Base-by-base conservation (phyloP, 2,888 invertebrate species). In the Stictocephala bisonia region DNA sequence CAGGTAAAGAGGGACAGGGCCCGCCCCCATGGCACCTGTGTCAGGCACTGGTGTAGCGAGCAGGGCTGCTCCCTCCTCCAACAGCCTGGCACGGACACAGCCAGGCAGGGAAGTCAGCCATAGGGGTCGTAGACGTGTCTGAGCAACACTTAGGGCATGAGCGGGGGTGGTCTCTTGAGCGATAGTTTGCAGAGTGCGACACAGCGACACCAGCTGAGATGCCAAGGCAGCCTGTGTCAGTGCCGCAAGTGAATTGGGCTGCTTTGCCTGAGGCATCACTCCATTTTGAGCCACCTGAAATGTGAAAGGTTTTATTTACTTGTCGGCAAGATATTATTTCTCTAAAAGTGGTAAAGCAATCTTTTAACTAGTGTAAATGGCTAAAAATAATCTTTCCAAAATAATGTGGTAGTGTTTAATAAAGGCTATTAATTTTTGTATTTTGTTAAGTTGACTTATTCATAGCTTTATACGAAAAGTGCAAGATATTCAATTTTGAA, bases 191-290 rank as follows among this genome's bases (percentile, higher is more conserved):
- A 85, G 78, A 40, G 82, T 79, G 31, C 84, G 83, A 79, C 85
- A 85, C 72, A 81, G 83, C 73, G 80, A 80, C 75, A 84, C 83
- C 77, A 85, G 80, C 75, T 84, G 81, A 76, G 82, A 82, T 79
- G 84, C 83, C 78, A 84, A 83, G 20, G 82, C 82, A 74, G 81
- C 80, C 81, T 83, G 82, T 79, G 84, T 82, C 78, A 85, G 81
- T 71, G 80, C 80, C 79, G 83, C 82, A 68, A 84, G 79, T 79
- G 82, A 80, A 74, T 78, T 80, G 79, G 84, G 83, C 81, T 84
- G 84, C 77, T 80, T 81, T 78, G 80, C 81, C 79, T 81, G 80
- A 15, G 80, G 80, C 75, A 77, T 71, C 41, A 27, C 70, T 71
- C 70, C 70, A 27, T 64, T 41, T 1, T 44, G 64, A 64, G 64